Conservation (phyloP, 2,797 vertebrate species). For the Alcedo atthis region DNA sequence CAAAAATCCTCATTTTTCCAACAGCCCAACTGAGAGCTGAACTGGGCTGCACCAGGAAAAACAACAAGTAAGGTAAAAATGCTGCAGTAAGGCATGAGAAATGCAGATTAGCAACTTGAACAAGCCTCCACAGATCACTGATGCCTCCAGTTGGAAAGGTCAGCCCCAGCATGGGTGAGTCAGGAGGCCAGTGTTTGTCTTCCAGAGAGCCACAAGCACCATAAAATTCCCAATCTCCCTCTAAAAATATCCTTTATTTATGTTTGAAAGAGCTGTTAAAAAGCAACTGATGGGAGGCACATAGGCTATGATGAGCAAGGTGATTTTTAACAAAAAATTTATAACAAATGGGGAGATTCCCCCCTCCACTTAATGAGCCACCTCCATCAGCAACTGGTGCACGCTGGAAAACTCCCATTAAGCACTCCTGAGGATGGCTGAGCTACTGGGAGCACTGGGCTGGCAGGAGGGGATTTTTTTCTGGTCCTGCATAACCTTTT, state of each 20-base stretch:
- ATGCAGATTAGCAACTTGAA: neutral
- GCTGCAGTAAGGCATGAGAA: neutral
- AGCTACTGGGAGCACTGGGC: neutral
- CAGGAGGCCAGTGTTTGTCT: neutral
- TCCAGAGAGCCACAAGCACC: neutral
- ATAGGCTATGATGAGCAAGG: rapidly evolving
- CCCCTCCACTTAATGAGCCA: neutral
- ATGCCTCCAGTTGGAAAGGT: neutral
- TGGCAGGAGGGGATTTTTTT: neutral
- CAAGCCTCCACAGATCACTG: neutral
- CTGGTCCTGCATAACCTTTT: neutral
- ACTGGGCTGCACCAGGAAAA: neutral
- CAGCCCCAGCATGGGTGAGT: neutral
- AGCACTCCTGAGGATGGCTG: rapidly evolving
- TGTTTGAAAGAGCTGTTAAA: neutral
- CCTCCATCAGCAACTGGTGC: neutral
- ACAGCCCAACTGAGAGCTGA: rapidly evolving
- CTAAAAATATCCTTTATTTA: rapidly evolving
- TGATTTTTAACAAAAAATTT: neutral
- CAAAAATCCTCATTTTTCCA: neutral
- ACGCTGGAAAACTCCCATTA: rapidly evolving
- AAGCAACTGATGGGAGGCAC: neutral
- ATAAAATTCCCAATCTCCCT: neutral
- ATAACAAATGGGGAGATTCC: neutral
- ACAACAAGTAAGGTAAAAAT: neutral